Percentiles rank a stretch among this genome's conserved stretches.
Conservation (phyloP, 1,140 invertebrate species). For the Drosophila nikananu region DNA sequence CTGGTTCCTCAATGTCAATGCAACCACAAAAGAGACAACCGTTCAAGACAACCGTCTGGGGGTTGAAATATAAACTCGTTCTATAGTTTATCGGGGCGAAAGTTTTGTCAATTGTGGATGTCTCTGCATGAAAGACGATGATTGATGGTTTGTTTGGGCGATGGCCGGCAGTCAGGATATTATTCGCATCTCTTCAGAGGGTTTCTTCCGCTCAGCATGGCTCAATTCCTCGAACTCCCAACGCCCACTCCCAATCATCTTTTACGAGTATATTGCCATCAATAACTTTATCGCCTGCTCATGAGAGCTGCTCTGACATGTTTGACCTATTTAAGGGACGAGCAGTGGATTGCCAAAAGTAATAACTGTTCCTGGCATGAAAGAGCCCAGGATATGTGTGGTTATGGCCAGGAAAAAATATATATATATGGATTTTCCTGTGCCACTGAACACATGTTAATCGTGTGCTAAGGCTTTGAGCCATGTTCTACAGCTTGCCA, state of each 20-base stretch:
- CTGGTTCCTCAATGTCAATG: conserved; percentile 65
- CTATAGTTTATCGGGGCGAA: conserved; percentile 25
- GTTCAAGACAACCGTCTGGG: conserved; percentile 5
- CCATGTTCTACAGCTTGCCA: conserved; percentile 49
- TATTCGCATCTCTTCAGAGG: conserved; percentile 3
- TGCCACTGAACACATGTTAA: conserved; percentile 29
- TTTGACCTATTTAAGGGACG: conserved; percentile 51
- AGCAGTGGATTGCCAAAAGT: conserved; percentile 33
- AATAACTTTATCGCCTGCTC: conserved; percentile 69
- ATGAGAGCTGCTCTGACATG: conserved; percentile 49
- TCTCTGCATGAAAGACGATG: conserved; percentile 22
- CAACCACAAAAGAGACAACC: conserved; percentile 51
- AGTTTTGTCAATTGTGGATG: conserved; percentile 73
- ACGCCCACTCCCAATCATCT: conserved; percentile 8
- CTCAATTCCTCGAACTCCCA: conserved; percentile 27
- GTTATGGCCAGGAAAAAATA: not conserved
- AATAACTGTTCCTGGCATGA: conserved; percentile 48
- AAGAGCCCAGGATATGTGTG: conserved; percentile 3
- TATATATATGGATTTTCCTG: not conserved
- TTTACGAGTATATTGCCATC: conserved; percentile 35
- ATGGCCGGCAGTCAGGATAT: not conserved
- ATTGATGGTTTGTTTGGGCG: conserved; percentile 47
- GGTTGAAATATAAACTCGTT: conserved; percentile 7
- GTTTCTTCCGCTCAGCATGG: conserved; percentile 11
- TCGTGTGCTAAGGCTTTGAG: conserved; percentile 23